Conservation (phyloP, 2,113 vertebrate genomes). For the Zosterops hypoxanthus region DNA sequence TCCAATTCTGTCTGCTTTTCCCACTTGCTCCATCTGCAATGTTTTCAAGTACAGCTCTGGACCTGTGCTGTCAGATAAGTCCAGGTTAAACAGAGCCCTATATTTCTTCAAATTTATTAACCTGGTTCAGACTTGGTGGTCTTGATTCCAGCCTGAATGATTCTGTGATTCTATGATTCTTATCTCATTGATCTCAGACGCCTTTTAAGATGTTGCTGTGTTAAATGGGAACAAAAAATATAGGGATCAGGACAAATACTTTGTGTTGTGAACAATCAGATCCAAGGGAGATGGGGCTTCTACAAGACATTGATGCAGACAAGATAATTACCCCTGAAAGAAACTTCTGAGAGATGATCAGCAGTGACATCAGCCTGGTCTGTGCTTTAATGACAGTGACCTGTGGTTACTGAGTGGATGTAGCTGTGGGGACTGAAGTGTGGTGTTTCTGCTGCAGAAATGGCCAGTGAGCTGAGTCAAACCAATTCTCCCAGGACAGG, state of each 20-base stretch:
- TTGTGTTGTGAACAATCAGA: not conserved
- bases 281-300: not conserved
- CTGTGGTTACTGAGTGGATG: not conserved
- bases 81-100: not conserved
- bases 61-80: not conserved
- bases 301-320: not conserved
- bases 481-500: not conserved
- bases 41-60: not conserved
- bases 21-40: not conserved
- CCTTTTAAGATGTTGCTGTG: not conserved
- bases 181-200: not conserved
- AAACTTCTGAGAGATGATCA: not conserved
- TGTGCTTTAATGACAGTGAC: not conserved
- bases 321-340: not conserved
- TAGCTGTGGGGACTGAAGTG: not conserved
- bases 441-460: not conserved
- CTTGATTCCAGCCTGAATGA: not conserved
- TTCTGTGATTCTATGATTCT: not conserved
- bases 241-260: not conserved
- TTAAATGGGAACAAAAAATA: not conserved
- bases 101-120: not conserved
- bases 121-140: not conserved
- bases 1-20: rapidly evolving
- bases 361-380: not conserved
- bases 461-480: not conserved